These are phyloP conservation scores for Chamaedrilus cognettii DNA, from an alignment of 2,888 invertebrate species.

Conservation along the genomic window DNA sequence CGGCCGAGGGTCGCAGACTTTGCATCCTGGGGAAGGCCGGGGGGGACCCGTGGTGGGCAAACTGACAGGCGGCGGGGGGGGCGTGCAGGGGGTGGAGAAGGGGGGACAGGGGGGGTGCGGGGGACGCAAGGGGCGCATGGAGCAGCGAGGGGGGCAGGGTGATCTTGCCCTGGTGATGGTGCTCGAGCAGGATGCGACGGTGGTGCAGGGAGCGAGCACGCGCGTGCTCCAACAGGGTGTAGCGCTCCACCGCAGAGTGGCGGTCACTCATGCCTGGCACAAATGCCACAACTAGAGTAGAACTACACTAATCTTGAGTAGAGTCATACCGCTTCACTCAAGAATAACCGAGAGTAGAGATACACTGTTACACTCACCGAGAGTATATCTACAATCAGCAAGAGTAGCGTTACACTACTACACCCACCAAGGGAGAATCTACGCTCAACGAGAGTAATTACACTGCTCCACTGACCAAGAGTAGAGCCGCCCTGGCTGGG, in stretches of 20 bases:
- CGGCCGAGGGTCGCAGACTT: background rate
- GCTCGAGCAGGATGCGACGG: slow-evolving; percentile 75
- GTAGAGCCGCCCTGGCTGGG: slow-evolving; percentile 69
- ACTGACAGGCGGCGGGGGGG: too few species aligned
- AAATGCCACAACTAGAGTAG: too few species aligned
- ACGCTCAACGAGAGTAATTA: too few species aligned
- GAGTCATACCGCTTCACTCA: too few species aligned
- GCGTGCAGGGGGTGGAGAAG: background rate
- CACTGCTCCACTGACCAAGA: too few species aligned
- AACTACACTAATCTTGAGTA: too few species aligned
- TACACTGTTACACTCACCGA: too few species aligned
- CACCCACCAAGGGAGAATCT: too few species aligned
- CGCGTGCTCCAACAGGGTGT: slow-evolving; percentile 85
- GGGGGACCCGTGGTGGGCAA: background rate
- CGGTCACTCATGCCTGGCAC: slow-evolving; percentile 75
- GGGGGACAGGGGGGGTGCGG: background rate
- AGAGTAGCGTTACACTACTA: too few species aligned
- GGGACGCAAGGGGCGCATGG: background rate
- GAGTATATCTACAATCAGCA: too few species aligned
- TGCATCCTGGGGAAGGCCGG: background rate
- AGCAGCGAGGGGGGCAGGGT: slow-evolving; percentile 39
- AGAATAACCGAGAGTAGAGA: too few species aligned
- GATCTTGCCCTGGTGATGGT: slow-evolving; percentile 64
- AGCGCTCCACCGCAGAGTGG: slow-evolving; percentile 73
- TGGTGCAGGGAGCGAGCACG: slow-evolving; percentile 85